A percentile compares a stretch with the other conserved stretches of the same genome.
phyloP scores from a whole-genome alignment of 2,113 vertebrate genomes.

The Okapia johnstoni region DNA sequence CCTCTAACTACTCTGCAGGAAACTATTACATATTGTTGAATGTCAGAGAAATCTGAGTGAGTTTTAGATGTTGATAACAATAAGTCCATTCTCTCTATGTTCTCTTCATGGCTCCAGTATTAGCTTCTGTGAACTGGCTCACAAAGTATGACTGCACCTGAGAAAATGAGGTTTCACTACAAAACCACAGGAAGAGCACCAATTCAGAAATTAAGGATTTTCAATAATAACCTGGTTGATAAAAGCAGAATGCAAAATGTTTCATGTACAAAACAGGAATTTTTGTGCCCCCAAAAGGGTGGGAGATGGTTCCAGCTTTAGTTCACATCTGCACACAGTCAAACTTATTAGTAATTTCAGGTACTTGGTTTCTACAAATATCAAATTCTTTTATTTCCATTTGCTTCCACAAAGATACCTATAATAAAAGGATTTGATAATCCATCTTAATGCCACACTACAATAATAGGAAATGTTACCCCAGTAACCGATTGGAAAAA shows the following conservation, averaged over 20 bases:
- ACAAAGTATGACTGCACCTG: background rate
- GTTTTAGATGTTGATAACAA: background rate
- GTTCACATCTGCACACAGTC: background rate
- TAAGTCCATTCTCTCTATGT: background rate
- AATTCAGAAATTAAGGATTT: background rate
- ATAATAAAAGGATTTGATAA: background rate
- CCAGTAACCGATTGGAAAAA: background rate
- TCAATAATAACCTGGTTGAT: background rate
- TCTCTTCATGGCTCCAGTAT: background rate
- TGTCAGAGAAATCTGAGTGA: background rate
- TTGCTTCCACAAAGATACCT: background rate
- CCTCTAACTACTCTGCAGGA: background rate
- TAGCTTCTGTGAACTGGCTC: background rate
- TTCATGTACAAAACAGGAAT: background rate
- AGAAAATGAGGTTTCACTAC: background rate
- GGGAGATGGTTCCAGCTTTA: background rate
- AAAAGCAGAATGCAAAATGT: background rate
- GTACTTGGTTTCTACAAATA: background rate
- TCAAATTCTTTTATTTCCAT: constrained; percentile 10
- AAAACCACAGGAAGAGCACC: background rate
- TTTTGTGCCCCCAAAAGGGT: background rate
- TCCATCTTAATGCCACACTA: background rate
- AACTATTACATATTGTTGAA: background rate
- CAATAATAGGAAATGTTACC: background rate
- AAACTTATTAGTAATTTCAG: background rate